phyloP scores from a whole-genome alignment of 2,113 vertebrate species.

The Phrynosoma blainvillii region DNA sequence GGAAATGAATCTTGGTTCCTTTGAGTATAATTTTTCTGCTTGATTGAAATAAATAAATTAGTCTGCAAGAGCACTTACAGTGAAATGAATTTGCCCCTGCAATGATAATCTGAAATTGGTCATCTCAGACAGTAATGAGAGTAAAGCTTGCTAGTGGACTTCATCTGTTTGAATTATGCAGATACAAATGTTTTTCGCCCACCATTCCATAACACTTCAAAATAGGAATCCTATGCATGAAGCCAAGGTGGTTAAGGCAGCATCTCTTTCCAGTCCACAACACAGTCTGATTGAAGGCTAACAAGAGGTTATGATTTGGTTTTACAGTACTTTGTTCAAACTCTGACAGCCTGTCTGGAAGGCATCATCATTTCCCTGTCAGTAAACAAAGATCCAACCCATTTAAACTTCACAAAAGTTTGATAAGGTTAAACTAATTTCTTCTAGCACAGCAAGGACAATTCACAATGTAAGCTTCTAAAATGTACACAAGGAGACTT shows the following conservation, averaged over 20 bases:
- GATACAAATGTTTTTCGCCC: conserved; percentile 59
- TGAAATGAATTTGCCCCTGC: conserved; percentile 57
- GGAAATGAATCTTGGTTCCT: conserved; percentile 69
- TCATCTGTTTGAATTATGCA: conserved; percentile 63
- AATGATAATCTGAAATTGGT: conserved; percentile 54
- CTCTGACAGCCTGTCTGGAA: conserved; percentile 55
- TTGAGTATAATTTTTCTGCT: conserved; percentile 52
- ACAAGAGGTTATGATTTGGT: conserved; percentile 45
- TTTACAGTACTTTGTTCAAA: conserved; percentile 10
- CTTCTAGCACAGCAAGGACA: neutral
- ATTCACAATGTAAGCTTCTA: conserved; percentile 18
- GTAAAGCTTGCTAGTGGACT: conserved; percentile 57
- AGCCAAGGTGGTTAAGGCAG: conserved; percentile 32
- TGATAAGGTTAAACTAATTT: conserved; percentile 67
- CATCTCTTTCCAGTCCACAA: conserved; percentile 37
- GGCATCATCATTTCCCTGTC: conserved; percentile 51
- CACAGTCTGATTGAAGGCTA: conserved; percentile 50
- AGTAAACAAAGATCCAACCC: conserved; percentile 59
- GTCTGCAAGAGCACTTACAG: conserved; percentile 61
- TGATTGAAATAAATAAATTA: conserved; percentile 68
- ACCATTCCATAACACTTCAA: conserved; percentile 54
- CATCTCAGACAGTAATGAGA: conserved; percentile 69
- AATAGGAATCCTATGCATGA: conserved; percentile 44
- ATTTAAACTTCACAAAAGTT: conserved; percentile 62
- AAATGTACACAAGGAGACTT: neutral